phyloP scores from a whole-genome alignment of 1,140 invertebrate genomes.

The Meteorus sp. region DNA sequence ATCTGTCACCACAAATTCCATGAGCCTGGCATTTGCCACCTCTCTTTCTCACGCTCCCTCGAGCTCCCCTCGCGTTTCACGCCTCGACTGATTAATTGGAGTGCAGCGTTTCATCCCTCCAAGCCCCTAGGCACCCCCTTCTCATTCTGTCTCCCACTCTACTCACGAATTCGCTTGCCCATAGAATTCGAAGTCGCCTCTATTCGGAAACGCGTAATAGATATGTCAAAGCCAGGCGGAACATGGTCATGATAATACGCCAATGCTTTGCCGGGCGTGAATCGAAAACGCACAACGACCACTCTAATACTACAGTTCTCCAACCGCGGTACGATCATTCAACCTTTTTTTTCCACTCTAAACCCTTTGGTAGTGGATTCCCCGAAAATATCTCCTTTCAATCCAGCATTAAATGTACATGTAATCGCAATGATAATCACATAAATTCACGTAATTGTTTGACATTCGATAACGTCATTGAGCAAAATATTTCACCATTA shows the following conservation, averaged over 20 bases:
- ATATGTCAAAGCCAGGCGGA: constrained; percentile 57
- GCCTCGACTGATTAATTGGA: constrained; percentile 58
- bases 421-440: neutral
- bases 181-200: constrained; percentile 54
- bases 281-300: constrained; percentile 16
- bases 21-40: neutral
- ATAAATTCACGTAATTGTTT: neutral
- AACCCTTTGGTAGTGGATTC: no score
- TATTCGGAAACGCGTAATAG: constrained; percentile 56
- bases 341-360: no score
- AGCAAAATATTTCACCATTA: no score
- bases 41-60: constrained; percentile 6
- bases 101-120: constrained; percentile 28
- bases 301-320: neutral
- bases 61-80: constrained; percentile 50
- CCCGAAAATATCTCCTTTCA: constrained; percentile 10
- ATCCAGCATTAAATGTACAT: no score
- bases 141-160: no score
- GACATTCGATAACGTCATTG: no score
- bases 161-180: constrained; percentile 23
- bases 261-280: constrained; percentile 35
- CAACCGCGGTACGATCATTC: no score
- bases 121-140: constrained; percentile 6
- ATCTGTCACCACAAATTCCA: constrained; percentile 53
- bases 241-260: constrained; percentile 54